Base-by-base conservation (phyloP, 2,797 vertebrate genomes). In the Danio albolineatus region DNA sequence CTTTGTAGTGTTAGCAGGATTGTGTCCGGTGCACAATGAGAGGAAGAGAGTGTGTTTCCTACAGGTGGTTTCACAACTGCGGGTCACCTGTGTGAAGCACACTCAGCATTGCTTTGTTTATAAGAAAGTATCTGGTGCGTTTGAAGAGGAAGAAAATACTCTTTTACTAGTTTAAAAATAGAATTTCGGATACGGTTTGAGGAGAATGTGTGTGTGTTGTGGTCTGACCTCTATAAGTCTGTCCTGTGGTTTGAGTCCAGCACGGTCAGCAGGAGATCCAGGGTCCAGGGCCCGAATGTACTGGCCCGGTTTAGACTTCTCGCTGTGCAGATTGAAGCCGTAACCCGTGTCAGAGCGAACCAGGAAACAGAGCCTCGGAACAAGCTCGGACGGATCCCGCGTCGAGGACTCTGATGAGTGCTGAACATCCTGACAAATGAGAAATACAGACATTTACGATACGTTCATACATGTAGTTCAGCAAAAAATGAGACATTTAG, bases 321-420 rank as follows among this genome's bases (percentile, higher is more conserved):
- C 97, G 0, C 97, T 99, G 93, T 99, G 98, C 69, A 99, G 94
- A 91, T 99, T 99, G 90, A 99, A 99, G 70, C 97, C 98, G 0
- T 99, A 99, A 83, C 98, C 97, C 0, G 59, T 92, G 38, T 96
- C 94, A 0, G 93, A 91, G 14, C 95, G 95, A 54, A 91, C 90
- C 88, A 99, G 92, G 86, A 95, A 94, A 86, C 98, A 99, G 36
- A 98, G 94, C 3, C 98, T 95, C 0, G 98, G 98, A 4, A 91
- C 84, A n/a, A 95, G 91, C 76, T 96, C 94, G 0, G 93, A 91
- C 0, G 88, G 87, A 69, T 95, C 73, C 41, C 48, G 61, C 89
- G 88, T 0, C 89, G 80, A 80, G 0, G 86, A 86, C 60, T 84
- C 84, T 10, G 48, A 70, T 0, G 85, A 21, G 41, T 74, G 49